phyloP scores from a whole-genome alignment of 2,888 invertebrate species.

The Thera obeliscata region DNA sequence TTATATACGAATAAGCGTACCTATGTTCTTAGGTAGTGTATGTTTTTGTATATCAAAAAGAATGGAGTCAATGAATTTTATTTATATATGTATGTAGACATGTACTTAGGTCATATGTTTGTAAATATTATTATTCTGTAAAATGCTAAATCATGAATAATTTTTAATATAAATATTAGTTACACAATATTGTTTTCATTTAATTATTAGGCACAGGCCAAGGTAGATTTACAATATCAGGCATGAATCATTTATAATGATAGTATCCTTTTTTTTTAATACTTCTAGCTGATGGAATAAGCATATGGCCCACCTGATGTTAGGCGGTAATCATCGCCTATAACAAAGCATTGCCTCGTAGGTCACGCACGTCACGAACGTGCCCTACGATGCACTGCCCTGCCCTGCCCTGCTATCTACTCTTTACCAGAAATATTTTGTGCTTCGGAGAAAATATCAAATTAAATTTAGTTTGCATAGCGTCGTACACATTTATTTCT shows the following conservation, averaged over 20 bases:
- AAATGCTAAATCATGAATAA: conserved; percentile 84
- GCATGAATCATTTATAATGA: background rate
- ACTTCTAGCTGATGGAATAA: too few relatives aligned
- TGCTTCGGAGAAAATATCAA: too few relatives aligned
- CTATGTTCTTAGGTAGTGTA: conserved; percentile 61
- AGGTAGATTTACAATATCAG: background rate
- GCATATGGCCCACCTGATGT: too few relatives aligned
- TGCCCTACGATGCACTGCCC: too few relatives aligned
- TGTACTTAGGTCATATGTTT: conserved; percentile 79
- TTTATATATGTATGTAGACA: conserved; percentile 80
- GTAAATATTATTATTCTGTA: conserved; percentile 83
- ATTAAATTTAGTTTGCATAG: too few relatives aligned
- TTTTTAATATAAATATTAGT: conserved; percentile 83
- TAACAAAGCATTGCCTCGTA: too few relatives aligned
- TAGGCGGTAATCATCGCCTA: too few relatives aligned
- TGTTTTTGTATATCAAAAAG: conserved; percentile 76
- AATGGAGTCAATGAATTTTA: conserved; percentile 83
- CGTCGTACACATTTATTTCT: too few relatives aligned
- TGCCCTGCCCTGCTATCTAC: too few relatives aligned
- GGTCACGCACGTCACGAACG: too few relatives aligned
- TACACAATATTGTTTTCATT: conserved; percentile 81
- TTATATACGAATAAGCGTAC: conserved; percentile 54
- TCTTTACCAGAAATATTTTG: too few relatives aligned
- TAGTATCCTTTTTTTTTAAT: too few relatives aligned
- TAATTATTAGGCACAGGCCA: background rate